Base-by-base conservation (phyloP, 2,888 invertebrate genomes). In the Limnephilus auricula region DNA sequence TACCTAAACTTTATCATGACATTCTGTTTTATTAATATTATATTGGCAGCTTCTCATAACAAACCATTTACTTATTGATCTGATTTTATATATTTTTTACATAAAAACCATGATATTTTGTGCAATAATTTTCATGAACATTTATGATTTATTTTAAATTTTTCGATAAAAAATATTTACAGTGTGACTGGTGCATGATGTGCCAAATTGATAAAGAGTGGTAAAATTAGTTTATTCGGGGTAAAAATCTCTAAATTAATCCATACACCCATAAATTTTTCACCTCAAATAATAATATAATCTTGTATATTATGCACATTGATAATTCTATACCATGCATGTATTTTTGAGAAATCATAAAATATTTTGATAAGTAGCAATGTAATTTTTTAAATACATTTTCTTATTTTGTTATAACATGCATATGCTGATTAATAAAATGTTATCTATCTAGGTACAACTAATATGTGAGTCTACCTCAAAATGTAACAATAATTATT, bases 401-500 rank as follows among this genome's bases (percentile, higher is more conserved):
- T 65, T 65, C 65, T 25, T 65, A 65, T 65, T 65, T 65, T 65
- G 65, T 25, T 65, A 65, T 25, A 25, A 65, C 65, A 25, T 65
- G 25, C 25, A 6, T 25, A 65, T 25, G 25, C 65, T 65, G 65
- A 65, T 65, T 65, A 65, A 65, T 5, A 5, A 25, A 65, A 65
- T 65, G 25, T 25, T 65, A 65, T 65, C 65, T 65, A 65, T 65
- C 25, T 65, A 25, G 65, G n/a, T 65, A 25, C 65, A 65, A 65
- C 9, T 65, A 9, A 37, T 34, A 82, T 82, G 18, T 82, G 82
- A 82, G 82, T 82, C 82, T 82, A 82, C 82, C 82, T 82, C 82
- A 82, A 34, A 82, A 82, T 82, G 82, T 82, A 34, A 82, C 18
- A 34, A 65, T 25, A 65, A 25, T 65, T 34, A 34, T 34, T 82